Evolutionary conservation across 1,140 invertebrate species (phyloP), one percentile per base, ranked within the genome.

Genomic region (Luehdorfia chinensis): DNA sequence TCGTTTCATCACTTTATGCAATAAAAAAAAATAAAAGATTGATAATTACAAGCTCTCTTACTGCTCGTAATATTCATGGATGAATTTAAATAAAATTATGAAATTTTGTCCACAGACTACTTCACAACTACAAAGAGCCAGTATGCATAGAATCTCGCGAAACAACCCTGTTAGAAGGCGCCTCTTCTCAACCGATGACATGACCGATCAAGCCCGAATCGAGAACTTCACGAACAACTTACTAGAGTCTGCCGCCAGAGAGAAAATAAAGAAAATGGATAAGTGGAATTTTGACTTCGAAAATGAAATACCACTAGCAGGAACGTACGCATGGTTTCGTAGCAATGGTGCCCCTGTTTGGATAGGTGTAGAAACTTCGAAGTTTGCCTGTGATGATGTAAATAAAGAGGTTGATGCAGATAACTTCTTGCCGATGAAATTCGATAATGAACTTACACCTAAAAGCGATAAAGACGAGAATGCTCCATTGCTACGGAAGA

Each of bases 251-350:
- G 54, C 59, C 14, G 36, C 34, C 0, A 59, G 41, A 12, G 67
- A 69, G 1, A 58, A 39, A 23, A 32, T 55, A 5, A 60, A 64
- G 16, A 75, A 65, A 18, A 52, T 56, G 12, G 37, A 55, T 6
- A 72, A 71, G 45, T 80, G 64, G 58, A 77, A 77, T 16, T 81
- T 81, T 13, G 77, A 81, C 31, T 74, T 77, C 15, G 52, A 50
- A 48, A 76, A 71, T 8, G 77, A 77, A 32, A 16, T 53, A 8
- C 62, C 76, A 7, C 45, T 77, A 45, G 56, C 69, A 27, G 74
- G 74, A 6, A 36, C 28, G 0, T 68, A 60, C 19, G 45, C 66
- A 53, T 80, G 76, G 76, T 54, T 46, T 5, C 41, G 25, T 1
- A 31, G 47, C 2, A 36, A 47, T 11, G 43, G 46, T 4, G 36